Conservation (phyloP, 2,888 invertebrate species). For the Arge pagana region DNA sequence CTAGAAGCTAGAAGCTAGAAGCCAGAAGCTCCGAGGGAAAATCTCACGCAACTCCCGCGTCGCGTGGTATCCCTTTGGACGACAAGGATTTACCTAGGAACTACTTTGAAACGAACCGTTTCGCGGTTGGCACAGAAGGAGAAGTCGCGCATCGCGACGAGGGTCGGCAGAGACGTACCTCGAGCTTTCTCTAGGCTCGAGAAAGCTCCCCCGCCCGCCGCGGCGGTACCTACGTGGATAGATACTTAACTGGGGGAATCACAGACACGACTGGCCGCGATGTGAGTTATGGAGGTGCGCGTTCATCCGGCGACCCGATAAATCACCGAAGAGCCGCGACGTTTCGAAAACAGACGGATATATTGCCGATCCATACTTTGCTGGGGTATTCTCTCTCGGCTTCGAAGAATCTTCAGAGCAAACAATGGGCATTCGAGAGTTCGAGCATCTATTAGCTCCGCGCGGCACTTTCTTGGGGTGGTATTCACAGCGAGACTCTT, state of each 20-base stretch:
- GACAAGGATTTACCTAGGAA: no score
- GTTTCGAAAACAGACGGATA: conserved; percentile 19
- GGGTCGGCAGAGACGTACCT: not conserved
- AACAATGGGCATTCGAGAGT: no score
- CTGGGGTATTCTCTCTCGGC: no score
- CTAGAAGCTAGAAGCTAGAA: not conserved
- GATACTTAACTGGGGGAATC: conserved; percentile 21
- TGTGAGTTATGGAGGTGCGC: conserved; percentile 18
- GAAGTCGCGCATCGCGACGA: conserved; percentile 8
- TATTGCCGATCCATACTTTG: conserved; percentile 18
- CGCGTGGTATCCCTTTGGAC: no score
- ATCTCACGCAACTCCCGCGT: no score
- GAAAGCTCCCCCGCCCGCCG: conserved; percentile 1
- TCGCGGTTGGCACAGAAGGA: conserved; percentile 15
- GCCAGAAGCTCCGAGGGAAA: no score
- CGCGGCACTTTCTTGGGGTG: no score
- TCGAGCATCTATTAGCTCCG: no score
- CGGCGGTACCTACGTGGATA: conserved; percentile 15
- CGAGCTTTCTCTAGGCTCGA: conserved; percentile 4
- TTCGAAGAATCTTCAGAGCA: no score
- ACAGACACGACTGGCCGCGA: conserved; percentile 18
- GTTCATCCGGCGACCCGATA: conserved; percentile 20
- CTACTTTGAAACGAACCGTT: no score
- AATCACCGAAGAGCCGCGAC: conserved; percentile 14
- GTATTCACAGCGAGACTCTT: no score